Percentiles rank a stretch among this genome's conserved stretches.
phyloP scores from a whole-genome alignment of 2,888 invertebrate genomes.

The Drosophila affinis region DNA sequence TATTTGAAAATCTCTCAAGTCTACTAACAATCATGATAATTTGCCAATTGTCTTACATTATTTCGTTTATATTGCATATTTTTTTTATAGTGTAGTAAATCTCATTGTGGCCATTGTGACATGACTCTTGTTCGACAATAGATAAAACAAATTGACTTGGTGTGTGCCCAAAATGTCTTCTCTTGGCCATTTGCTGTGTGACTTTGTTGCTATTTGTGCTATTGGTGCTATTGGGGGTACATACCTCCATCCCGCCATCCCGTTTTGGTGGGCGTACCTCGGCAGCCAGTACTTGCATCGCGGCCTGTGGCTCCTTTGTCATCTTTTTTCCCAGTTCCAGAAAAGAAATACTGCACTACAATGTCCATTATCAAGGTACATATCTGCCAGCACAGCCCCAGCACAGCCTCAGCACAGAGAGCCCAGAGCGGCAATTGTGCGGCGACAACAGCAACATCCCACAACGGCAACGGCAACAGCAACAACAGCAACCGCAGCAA shows the following conservation, averaged over 20 bases:
- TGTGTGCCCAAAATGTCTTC: conserved; percentile 81
- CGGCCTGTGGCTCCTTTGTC: conserved; percentile 63
- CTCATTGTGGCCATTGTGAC: conserved; percentile 79
- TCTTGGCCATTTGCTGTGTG: conserved; percentile 54
- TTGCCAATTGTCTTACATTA: too few relatives aligned
- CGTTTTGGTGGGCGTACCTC: conserved; percentile 37
- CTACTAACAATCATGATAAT: neutral
- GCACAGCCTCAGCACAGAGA: conserved; percentile 29
- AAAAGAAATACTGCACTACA: conserved; percentile 72
- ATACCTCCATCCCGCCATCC: conserved; percentile 4
- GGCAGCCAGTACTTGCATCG: neutral
- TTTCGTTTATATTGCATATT: too few relatives aligned
- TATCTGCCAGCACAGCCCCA: conserved; percentile 56
- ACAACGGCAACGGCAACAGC: conserved; percentile 27
- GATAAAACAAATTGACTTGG: conserved; percentile 83
- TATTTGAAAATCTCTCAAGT: neutral
- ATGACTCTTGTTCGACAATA: conserved; percentile 81
- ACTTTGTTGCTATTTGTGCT: conserved; percentile 3
- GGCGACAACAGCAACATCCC: conserved; percentile 27
- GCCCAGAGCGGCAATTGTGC: conserved; percentile 71
- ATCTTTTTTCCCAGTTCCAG: conserved; percentile 59
- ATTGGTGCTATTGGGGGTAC: conserved; percentile 13
- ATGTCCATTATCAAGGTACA: conserved; percentile 73
- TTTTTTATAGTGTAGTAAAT: conserved; percentile 57
- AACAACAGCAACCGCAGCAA: conserved; percentile 33